Base-by-base conservation (phyloP, 2,888 invertebrate genomes). In the Amblyteles armatorius region DNA sequence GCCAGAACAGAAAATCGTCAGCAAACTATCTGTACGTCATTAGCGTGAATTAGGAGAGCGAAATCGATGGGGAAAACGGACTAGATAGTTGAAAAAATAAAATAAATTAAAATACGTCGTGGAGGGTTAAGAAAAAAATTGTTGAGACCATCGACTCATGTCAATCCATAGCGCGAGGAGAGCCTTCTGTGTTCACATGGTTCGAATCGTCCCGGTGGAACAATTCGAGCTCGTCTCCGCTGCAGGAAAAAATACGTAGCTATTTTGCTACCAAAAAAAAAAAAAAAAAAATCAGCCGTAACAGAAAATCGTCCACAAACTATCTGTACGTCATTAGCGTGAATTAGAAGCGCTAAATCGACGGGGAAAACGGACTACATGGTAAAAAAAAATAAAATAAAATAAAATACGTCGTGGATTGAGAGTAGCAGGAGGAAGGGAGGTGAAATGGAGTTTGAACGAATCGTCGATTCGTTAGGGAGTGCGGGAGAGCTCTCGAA, bases 131-230 rank as follows among this genome's bases (percentile, higher is more conserved):
- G 22, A 26, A 55, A 82, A 82, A 44, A 79, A 81, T 71, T 44
- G 88, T 89, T 91, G 90, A 90, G 90, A 91, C 90, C 91, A 90
- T 90, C 88, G 88, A 86, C 86, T 90, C 83, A 79, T 85, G 83
- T 87, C 80, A 77, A 83, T 86, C 81, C 77, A 82, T 73, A 77
- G 73, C 71, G 84, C 73, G 78, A 52, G 69, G 44, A 63, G 29
- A 36, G 55, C n/a, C 65, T 67, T 44, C 68, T 80, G 78, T 87
- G 83, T 77, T 82, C 85, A 60, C 68, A 48, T 36, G 65, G 7
- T 36, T 63, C 16, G 52, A 80, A 72, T 80, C 36, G 26, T 80
- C 77, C 71, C 19, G 16, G 22, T 68, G 77, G 69, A 83, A 78
- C 73, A 72, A 65, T 79, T 79, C 19, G 26, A 22, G 19, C 50